Evolutionary conservation across 2,113 vertebrate genomes (phyloP), one percentile per base, ranked within the genome.

Genomic region (Brachyhypopomus occidentalis): DNA sequence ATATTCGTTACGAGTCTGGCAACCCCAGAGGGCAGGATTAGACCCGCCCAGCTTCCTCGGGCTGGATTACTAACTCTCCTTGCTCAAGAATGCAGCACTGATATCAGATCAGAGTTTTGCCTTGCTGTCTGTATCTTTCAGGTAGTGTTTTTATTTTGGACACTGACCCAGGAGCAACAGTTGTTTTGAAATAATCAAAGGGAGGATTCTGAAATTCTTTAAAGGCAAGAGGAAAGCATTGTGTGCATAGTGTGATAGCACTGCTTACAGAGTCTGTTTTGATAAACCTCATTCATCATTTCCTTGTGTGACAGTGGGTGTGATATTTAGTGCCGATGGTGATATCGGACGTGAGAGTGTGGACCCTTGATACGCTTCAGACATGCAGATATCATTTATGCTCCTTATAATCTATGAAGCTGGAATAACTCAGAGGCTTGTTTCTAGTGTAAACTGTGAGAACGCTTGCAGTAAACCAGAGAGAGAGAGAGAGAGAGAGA

Each of bases 11-110:
- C 59, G 22, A 88, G 87, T 87, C 59, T 88, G 83, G 83, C 84
- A 87, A 78, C 87, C 88, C 80, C 79, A 85, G 85, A 72, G 36
- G 80, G 87, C 85, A 86, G 85, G 88, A 88, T 69, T 0, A 1
- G 66, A 78, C 25, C 52, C 66, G 30, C 83, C 77, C 27, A 64
- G 66, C 17, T 38, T 71, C 79, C 20, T 72, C 48, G 36, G 20
- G 58, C 72, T 36, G 56, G 59, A 22, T 72, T 69, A 41, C 20
- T 36, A 70, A 70, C 8, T 59, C n/a, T 23, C 23, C 5, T 27
- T 56, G n/a, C 16, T 70, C 34, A 70, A 38, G 66, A 70, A 70
- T 70, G 34, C 9, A 70, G 66, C 20, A 11, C 66, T 70, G 38
- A 70, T 70, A 17, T 70, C 36, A 70, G 66, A 7, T 41, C 27